Percentiles rank a stretch among this genome's conserved stretches.
These are phyloP conservation scores for Rhinoderma darwinii DNA, from an alignment of 2,113 vertebrate species.

Conservation along the genomic window DNA sequence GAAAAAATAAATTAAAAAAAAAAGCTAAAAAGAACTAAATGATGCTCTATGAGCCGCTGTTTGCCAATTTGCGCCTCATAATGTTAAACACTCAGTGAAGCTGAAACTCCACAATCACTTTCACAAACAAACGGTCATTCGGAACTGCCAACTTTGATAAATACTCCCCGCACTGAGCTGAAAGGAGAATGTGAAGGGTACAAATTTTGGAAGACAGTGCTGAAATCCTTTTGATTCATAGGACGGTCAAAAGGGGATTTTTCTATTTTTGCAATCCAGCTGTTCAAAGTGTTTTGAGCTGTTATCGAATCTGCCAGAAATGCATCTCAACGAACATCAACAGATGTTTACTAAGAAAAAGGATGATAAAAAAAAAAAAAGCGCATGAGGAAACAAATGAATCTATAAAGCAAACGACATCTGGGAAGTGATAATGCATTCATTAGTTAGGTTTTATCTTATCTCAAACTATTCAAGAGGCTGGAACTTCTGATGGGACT, in stretches of 20 bases:
- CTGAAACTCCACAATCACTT: constrained; percentile 4
- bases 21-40: background rate
- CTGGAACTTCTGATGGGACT: background rate
- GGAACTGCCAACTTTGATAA: constrained; percentile 7
- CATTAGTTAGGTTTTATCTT: constrained; percentile 45
- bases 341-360: constrained; percentile 34
- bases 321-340: constrained; percentile 15
- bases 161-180: background rate
- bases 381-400: background rate
- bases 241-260: constrained; percentile 31
- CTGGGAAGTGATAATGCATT: constrained; percentile 39
- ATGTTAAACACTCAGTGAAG: background rate
- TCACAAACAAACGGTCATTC: constrained; percentile 25
- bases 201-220: background rate
- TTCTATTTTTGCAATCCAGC: constrained; percentile 33
- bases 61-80: constrained; percentile 7
- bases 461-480: background rate
- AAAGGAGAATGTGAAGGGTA: constrained; percentile 13
- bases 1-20: background rate
- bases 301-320: background rate
- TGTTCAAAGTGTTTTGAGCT: background rate
- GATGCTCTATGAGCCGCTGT: background rate
- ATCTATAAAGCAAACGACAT: constrained; percentile 24
- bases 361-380: constrained; percentile 12
- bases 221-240: constrained; percentile 23